A percentile compares a stretch with the other conserved stretches of the same genome.
phyloP scores from a whole-genome alignment of 23 tunicate genomes.

The Ciona savignyi region DNA sequence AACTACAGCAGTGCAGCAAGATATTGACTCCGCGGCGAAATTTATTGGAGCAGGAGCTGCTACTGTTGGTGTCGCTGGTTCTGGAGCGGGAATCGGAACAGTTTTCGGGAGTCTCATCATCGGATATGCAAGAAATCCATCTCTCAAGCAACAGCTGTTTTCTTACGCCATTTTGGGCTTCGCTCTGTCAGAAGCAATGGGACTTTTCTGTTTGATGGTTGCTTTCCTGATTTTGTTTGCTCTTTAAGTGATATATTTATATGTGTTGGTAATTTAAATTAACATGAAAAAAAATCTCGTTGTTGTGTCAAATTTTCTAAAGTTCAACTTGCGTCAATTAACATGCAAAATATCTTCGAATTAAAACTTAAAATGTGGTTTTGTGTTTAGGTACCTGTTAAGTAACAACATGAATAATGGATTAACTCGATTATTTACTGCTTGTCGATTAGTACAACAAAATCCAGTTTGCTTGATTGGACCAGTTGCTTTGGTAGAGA shows the following conservation, averaged over 20 bases:
- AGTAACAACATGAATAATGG: too few relatives aligned
- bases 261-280: too few relatives aligned
- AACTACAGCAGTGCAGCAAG: constrained; percentile 63
- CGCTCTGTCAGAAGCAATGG: constrained; percentile 99
- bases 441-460: too few relatives aligned
- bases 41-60: constrained; percentile 99
- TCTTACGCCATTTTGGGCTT: constrained; percentile 98
- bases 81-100: constrained; percentile 99
- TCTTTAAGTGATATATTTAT: constrained; percentile 39
- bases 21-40: constrained; percentile 99
- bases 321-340: background rate
- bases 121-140: constrained; percentile 99
- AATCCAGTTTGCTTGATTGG: too few relatives aligned
- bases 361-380: too few relatives aligned
- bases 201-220: constrained; percentile 97
- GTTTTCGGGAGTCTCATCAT: constrained; percentile 99
- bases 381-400: too few relatives aligned
- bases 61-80: constrained; percentile 99
- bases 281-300: too few relatives aligned
- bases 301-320: too few relatives aligned
- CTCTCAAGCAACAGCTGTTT: constrained; percentile 95
- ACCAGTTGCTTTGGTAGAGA: too few relatives aligned
- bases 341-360: too few relatives aligned
- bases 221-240: constrained; percentile 98
- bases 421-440: too few relatives aligned